Base-by-base conservation (phyloP, 2,888 invertebrate species). In the Hirtodrosophila confusa region DNA sequence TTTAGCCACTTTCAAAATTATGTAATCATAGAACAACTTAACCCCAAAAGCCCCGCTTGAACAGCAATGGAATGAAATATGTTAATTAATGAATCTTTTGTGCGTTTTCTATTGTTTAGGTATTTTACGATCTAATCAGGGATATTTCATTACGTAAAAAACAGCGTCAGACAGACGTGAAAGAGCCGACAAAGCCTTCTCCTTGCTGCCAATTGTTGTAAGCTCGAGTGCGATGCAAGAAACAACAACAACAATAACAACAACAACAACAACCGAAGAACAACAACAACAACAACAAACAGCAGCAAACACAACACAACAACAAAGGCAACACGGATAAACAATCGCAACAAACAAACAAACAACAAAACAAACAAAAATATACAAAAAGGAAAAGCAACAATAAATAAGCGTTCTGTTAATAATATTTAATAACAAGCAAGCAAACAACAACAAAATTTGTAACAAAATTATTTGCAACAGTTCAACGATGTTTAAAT, bases 71-170 rank as follows among this genome's bases (percentile, higher is more conserved):
- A 17, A 17, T 17, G 17, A 17, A 17, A 17, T 17, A 17, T 17
- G 17, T 17, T 17, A 17, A 17, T 17, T 17, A 17, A 17, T 8
- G 11, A 36, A n/a, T 9, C 11, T 37, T 29, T 12, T 35, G 27
- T 24, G 17, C 43, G n/a, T 10, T 67, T 11, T 35, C 6, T 43
- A 17, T 45, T 54, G n/a, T 50, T 7, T 67, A 92, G 92, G 92
- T 92, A 83, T 92, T 92, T 90, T 92, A 91, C 85, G 92, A 92
- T 90, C 90, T 92, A 80, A 91, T 92, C 91, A 91, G 90, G 89
- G 91, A 92, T 89, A 91, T 92, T 79, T 90, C 91, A 88, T 89
- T 90, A 85, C 91, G 91, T 80, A 92, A 92, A 83, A 91, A 91
- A 88, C 90, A 90, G 84, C 91, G 91, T 88, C 90, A 91, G 86